Evolutionary conservation across 2,113 vertebrate genomes (phyloP).

Genomic region (Rallus limicola): DNA sequence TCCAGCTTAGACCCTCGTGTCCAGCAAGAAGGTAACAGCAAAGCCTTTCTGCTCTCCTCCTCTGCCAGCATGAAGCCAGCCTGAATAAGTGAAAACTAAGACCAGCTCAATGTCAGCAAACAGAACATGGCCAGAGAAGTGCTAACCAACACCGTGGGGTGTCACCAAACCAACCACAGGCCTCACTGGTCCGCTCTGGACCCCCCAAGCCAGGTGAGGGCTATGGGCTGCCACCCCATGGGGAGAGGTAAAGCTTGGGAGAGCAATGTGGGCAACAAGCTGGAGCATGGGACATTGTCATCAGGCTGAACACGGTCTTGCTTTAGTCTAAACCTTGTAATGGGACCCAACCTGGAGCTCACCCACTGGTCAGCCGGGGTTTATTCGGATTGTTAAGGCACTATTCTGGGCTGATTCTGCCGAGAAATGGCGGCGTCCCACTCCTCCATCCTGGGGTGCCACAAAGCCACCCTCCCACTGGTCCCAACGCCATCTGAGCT

Average conservation of each 20-base stretch:
- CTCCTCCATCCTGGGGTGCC: neutral
- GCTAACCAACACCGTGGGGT: rapidly evolving
- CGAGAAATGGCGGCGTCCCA: neutral
- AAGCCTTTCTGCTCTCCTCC: neutral
- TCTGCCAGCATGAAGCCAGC: neutral
- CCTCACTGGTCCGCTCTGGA: neutral
- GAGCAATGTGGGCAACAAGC: rapidly evolving
- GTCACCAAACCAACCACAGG: neutral
- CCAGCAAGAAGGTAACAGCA: neutral
- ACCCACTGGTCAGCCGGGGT: neutral
- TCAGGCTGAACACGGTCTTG: neutral
- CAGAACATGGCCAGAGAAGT: neutral
- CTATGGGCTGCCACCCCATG: rapidly evolving
- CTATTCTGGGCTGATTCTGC: conserved; percentile 52
- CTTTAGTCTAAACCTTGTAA: neutral
- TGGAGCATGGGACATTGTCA: neutral
- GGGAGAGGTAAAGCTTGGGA: neutral
- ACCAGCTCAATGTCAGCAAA: neutral
- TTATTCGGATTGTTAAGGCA: conserved; percentile 55
- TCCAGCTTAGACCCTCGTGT: neutral
- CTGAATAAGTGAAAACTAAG: neutral
- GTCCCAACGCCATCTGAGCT: neutral
- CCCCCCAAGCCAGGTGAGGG: neutral
- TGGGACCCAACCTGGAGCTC: neutral
- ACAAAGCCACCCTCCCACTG: rapidly evolving